Conservation (phyloP, 2,113 vertebrate genomes). For the Solenodon paradoxus region DNA sequence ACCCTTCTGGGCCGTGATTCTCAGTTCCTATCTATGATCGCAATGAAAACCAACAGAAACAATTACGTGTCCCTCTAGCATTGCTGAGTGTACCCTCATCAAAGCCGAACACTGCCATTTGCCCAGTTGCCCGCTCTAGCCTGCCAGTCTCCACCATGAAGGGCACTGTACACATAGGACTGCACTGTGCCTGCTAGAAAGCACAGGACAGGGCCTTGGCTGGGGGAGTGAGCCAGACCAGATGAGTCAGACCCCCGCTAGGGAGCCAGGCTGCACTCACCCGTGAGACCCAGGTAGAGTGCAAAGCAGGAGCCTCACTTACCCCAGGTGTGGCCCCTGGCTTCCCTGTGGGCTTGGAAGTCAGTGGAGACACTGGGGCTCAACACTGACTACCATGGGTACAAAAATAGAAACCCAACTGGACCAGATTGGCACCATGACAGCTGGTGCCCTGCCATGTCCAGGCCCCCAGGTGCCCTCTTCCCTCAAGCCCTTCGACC, state of each 20-base stretch:
- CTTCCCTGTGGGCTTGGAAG: background rate
- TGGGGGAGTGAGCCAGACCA: background rate
- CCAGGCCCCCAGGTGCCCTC: background rate
- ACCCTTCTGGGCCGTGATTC: conserved; percentile 11
- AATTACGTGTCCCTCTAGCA: conserved; percentile 70
- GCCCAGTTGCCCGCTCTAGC: conserved; percentile 40
- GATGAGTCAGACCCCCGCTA: background rate
- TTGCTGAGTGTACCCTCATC: conserved; percentile 43
- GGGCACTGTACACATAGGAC: background rate
- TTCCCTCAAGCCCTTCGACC: background rate
- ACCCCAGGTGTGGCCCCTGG: background rate
- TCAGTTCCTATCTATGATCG: conserved; percentile 65
- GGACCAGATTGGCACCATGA: background rate
- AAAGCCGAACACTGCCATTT: conserved; percentile 46
- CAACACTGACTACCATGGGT: background rate
- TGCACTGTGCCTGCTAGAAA: conserved; percentile 42
- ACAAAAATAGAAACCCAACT: background rate
- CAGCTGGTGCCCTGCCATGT: background rate
- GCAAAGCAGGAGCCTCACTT: background rate
- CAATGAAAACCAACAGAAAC: conserved; percentile 55
- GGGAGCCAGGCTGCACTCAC: background rate
- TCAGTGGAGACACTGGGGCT: background rate
- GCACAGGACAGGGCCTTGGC: background rate
- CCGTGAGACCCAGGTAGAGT: background rate
- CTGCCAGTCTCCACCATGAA: conserved; percentile 21